Conservation (phyloP, 2,888 invertebrate species). For the Mesopsocus fuscifrons region DNA sequence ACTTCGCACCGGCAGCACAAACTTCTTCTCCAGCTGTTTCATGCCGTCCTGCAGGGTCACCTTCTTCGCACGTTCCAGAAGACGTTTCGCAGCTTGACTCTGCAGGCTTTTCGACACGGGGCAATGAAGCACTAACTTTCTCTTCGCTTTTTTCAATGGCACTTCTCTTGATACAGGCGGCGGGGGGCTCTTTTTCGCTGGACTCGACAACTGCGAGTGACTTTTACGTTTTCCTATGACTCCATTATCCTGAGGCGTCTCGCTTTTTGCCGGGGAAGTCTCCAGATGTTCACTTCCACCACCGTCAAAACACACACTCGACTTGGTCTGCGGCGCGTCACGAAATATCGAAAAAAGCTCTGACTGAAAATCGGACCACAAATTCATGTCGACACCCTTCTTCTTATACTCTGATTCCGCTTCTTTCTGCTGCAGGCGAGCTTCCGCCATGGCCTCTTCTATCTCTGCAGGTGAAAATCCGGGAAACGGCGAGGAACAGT, state of each 20-base stretch:
- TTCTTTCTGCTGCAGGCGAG: slow-evolving; percentile 13
- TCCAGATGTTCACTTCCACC: slow-evolving; percentile 14
- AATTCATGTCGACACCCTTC: slow-evolving; percentile 11
- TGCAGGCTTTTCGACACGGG: slow-evolving; percentile 20
- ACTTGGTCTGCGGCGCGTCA: slow-evolving; percentile 16
- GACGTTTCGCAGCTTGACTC: slow-evolving; percentile 23
- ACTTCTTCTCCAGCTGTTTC: slow-evolving; percentile 26
- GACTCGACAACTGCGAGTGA: slow-evolving; percentile 6
- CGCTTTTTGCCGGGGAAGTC: slow-evolving; percentile 12
- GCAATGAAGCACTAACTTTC: background rate
- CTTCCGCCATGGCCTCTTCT: slow-evolving; percentile 13
- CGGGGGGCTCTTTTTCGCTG: background rate
- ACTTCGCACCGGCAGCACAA: slow-evolving; percentile 62
- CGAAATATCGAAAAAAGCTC: slow-evolving; percentile 10
- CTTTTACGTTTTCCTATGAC: slow-evolving; percentile 1
- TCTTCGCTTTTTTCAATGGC: slow-evolving; percentile 11
- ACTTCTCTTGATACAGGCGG: no score
- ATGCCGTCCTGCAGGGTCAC: background rate
- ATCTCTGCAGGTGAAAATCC: slow-evolving; percentile 23
- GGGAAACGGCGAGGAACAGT: slow-evolving; percentile 25
- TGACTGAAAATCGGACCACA: slow-evolving; percentile 10
- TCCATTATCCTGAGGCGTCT: slow-evolving; percentile 11
- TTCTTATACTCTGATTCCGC: slow-evolving; percentile 14
- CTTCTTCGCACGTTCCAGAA: slow-evolving; percentile 24
- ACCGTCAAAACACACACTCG: slow-evolving; percentile 9